Base-by-base conservation (phyloP, 2,888 invertebrate species). In the Trichogramma dendrolimi region DNA sequence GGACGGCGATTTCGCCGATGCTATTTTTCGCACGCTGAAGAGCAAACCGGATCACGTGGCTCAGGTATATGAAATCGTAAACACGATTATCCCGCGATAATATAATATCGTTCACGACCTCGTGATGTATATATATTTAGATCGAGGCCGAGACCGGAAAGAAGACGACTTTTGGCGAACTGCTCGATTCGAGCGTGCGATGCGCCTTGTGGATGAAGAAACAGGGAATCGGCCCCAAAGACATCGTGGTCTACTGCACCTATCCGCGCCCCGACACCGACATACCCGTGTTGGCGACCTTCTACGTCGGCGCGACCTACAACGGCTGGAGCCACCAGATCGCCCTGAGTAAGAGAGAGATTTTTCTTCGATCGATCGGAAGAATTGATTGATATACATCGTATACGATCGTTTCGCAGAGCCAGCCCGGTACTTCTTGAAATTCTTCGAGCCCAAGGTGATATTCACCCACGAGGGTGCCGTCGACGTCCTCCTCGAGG, bases 201-300 rank as follows among this genome's bases (percentile, higher is more conserved):
- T 76, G 75, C 43, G 72, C 75, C 0, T 51, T 74, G 4, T 76
- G 75, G 75, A 6, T 75, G 55, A 69, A 63, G 53, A 67, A 70
- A n/a, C 64, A 71, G 54, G 71, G 72, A 4, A 47, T 75, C 4
- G 47, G 53, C 42, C 47, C 62, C 0, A 68, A 67, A 2, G 75
- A 75, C 44, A 55, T 75, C 5, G 56, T 76, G 14, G 62, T 58
- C 11, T 49, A 72, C 40, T 73, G 72, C 10, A 67, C 71, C 1
- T 66, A 70, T 41, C 72, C 74, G 65, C 70, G 69, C 4, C 46
- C 71, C 11, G 70, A 75, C 44, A 61, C 60, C 7, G 67, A 69
- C 6, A 66, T 71, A 6, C 74, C 76, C 1, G 71, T 64, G 14
- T 41, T 72, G 0, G 72, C 73, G 5, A 62, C 70, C 0, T 8